Base-by-base conservation (phyloP, 2,113 vertebrate species). In the Crotophaga sulcirostris region DNA sequence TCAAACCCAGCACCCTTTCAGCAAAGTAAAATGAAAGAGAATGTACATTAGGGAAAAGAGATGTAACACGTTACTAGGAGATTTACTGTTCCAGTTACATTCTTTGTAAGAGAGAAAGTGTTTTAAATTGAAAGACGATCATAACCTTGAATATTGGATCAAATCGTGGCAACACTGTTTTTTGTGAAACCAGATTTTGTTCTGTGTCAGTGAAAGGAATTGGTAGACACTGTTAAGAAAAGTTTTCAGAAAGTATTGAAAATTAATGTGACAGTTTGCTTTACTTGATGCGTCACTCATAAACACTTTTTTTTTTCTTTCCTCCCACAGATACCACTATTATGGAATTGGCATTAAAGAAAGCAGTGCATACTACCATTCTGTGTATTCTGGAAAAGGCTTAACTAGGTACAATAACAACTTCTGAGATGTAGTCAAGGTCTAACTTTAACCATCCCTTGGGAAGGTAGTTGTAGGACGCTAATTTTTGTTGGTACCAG, bases 301-400 rank as follows among this genome's bases (percentile, higher is more conserved):
- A 84, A 84, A 67, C 14, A 26, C 6, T 68, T 5, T 5, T 42
- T 2, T 63, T 33, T n/a, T 51, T 7, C 45, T 28, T 21, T 47
- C 6, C 4, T 34, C 21, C 69, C 63, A 24, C 52, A 99, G 99
- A 92, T 99, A 99, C 96, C 99, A 99, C 96, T 99, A 99, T 93
- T 99, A 99, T 95, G 99, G 99, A 24, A 99, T 99, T 88, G 99
- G 99, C 92, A 99, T 99, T 95, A 99, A 99, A 97, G 99, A 99
- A 96, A 99, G 99, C 98, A 99, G 99, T 72, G 99, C 99, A 5
- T 99, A 99, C 93, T 99, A 99, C 95, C 99, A 99, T 97, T 99
- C 99, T 6, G 99, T 99, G 47, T 99, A 99, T 91, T 99, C 99
- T 81, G 99, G 99, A 88, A 99, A 99, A 97, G 99, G 99, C 74